phyloP scores from a whole-genome alignment of 2,888 invertebrate species.

The Lasioglossum lativentre region DNA sequence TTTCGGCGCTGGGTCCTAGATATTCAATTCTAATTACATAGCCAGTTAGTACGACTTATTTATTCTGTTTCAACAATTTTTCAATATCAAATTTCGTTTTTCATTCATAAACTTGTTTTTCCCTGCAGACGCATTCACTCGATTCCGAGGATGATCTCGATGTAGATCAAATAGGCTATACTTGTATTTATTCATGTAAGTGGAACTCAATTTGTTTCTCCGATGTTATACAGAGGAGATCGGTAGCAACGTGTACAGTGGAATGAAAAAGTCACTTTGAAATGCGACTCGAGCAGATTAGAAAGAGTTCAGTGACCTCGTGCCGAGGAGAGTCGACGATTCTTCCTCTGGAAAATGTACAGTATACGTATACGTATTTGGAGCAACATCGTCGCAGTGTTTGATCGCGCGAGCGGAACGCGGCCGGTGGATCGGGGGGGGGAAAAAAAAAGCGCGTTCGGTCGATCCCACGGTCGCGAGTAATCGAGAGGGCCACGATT shows the following conservation, averaged over 20 bases:
- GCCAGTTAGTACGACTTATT: too few relatives aligned
- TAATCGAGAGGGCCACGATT: conserved; percentile 47
- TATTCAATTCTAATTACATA: too few relatives aligned
- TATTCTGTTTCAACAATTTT: too few relatives aligned
- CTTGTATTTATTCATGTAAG: too few relatives aligned
- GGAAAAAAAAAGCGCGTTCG: background rate
- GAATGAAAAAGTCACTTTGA: background rate
- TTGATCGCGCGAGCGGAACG: background rate
- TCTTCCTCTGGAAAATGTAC: background rate
- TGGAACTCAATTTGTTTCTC: too few relatives aligned
- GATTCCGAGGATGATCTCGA: too few relatives aligned
- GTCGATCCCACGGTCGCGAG: conserved; percentile 33
- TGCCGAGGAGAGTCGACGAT: background rate
- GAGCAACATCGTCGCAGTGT: background rate
- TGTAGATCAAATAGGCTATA: too few relatives aligned
- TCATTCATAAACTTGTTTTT: too few relatives aligned
- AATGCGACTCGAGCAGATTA: background rate
- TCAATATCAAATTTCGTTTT: too few relatives aligned
- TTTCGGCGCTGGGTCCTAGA: too few relatives aligned
- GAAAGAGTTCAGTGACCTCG: background rate
- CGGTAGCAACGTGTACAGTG: background rate
- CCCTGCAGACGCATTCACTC: too few relatives aligned
- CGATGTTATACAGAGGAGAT: too few relatives aligned
- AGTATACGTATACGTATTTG: background rate
- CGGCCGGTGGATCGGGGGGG: background rate